These are phyloP conservation scores for Epinephelus cyanopodus DNA, from an alignment of 2,113 vertebrate species.

Conservation along the genomic window DNA sequence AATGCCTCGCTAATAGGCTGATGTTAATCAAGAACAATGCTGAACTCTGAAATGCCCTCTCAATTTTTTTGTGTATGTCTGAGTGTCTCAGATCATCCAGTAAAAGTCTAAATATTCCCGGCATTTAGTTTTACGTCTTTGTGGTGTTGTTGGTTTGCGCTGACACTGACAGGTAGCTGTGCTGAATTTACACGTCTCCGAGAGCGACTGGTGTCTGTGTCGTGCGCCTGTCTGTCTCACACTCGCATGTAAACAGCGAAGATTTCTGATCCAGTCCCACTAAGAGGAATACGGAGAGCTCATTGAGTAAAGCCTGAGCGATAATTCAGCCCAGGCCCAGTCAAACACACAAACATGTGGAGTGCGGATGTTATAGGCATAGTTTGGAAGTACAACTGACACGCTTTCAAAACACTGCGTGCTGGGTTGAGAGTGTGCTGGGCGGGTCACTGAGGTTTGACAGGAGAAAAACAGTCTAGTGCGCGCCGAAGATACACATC, in stretches of 20 bases:
- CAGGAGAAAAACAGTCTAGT: constrained; percentile 63
- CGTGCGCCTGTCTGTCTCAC: constrained; percentile 15
- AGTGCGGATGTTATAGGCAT: constrained; percentile 61
- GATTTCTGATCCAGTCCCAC: constrained; percentile 32
- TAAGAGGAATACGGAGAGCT: constrained; percentile 40
- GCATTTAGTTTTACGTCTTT: constrained; percentile 37
- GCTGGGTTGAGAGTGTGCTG: constrained; percentile 59
- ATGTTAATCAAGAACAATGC: constrained; percentile 22
- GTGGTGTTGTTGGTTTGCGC: constrained; percentile 14
- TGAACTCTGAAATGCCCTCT: constrained; percentile 25
- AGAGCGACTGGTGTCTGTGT: constrained; percentile 37
- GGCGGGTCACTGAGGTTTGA: constrained; percentile 67
- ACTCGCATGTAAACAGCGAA: constrained; percentile 56
- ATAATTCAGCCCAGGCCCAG: constrained; percentile 71
- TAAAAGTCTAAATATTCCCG: constrained; percentile 13
- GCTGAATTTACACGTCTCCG: constrained; percentile 7
- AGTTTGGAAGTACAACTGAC: constrained; percentile 69
- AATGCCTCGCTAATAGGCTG: constrained; percentile 11
- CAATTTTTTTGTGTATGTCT: constrained; percentile 18
- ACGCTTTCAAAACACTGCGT: constrained; percentile 73
- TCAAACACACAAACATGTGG: constrained; percentile 52
- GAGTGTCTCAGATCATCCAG: background rate
- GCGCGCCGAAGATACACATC: constrained; percentile 41
- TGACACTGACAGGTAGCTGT: constrained; percentile 25
- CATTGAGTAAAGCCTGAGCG: constrained; percentile 43